These are phyloP conservation scores for Dryas iulia DNA, from an alignment of 1,140 invertebrate genomes.

Conservation along the genomic window DNA sequence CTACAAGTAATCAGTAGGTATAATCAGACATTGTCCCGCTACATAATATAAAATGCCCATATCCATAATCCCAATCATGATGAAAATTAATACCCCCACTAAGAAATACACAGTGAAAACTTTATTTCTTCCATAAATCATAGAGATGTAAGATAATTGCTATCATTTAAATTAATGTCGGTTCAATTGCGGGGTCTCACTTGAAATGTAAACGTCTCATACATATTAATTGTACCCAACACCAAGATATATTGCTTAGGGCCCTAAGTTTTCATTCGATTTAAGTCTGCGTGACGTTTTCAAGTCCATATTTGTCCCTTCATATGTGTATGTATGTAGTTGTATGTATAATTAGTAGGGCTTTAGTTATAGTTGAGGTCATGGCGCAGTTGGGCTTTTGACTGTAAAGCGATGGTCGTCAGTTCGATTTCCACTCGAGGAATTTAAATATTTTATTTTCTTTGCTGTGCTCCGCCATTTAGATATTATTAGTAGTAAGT, in stretches of 20 bases:
- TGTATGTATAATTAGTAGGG: neutral
- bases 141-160: slow-evolving; percentile 1
- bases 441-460: too few species aligned
- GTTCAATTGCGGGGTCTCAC: neutral
- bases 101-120: neutral
- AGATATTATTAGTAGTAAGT: too few species aligned
- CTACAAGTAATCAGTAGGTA: too few species aligned
- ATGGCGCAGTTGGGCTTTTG: too few species aligned
- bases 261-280: neutral
- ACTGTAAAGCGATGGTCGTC: too few species aligned
- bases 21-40: too few species aligned
- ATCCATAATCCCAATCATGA: too few species aligned
- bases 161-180: slow-evolving; percentile 3
- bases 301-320: neutral
- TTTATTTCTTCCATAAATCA: neutral
- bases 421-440: too few species aligned
- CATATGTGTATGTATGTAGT: neutral
- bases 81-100: neutral
- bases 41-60: too few species aligned
- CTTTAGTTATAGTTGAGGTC: too few species aligned
- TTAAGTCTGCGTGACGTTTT: neutral
- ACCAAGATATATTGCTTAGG: neutral
- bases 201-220: slow-evolving; percentile 3
- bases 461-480: too few species aligned
- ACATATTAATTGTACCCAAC: slow-evolving; percentile 1